These are phyloP conservation scores for Taeniopygia guttata DNA, from an alignment of 2,797 vertebrate genomes.

Conservation along the genomic window DNA sequence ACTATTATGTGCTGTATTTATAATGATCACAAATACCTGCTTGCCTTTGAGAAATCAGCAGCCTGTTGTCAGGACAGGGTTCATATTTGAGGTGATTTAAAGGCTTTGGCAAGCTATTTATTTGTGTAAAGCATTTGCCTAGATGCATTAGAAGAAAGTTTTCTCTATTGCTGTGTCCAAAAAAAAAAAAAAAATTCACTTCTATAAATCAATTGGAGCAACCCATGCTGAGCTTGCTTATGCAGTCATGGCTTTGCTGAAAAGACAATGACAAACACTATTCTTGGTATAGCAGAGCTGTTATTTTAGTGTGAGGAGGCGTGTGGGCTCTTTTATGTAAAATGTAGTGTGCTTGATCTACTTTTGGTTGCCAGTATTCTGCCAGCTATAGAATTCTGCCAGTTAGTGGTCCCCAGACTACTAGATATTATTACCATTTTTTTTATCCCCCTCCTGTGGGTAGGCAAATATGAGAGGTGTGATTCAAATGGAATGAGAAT, in stretches of 20 bases:
- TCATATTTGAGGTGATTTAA: not conserved
- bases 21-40: not conserved
- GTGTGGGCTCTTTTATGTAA: not conserved
- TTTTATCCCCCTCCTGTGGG: not conserved
- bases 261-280: not conserved
- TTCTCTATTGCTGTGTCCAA: not conserved
- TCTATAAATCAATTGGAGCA: not conserved
- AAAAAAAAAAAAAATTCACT: not conserved
- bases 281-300: conserved; percentile 12
- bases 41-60: not conserved
- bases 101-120: not conserved
- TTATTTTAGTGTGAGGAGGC: not conserved
- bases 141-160: not conserved
- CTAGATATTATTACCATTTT: not conserved
- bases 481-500: not conserved
- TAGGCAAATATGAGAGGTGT: not conserved
- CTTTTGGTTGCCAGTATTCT: not conserved
- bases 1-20: not conserved
- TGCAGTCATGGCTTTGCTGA: not conserved
- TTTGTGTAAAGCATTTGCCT: not conserved
- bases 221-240: not conserved
- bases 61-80: not conserved
- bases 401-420: not conserved
- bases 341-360: not conserved
- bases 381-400: not conserved